Evolutionary conservation across 2,888 invertebrate species (phyloP).

Genomic region (Meta bourneti): DNA sequence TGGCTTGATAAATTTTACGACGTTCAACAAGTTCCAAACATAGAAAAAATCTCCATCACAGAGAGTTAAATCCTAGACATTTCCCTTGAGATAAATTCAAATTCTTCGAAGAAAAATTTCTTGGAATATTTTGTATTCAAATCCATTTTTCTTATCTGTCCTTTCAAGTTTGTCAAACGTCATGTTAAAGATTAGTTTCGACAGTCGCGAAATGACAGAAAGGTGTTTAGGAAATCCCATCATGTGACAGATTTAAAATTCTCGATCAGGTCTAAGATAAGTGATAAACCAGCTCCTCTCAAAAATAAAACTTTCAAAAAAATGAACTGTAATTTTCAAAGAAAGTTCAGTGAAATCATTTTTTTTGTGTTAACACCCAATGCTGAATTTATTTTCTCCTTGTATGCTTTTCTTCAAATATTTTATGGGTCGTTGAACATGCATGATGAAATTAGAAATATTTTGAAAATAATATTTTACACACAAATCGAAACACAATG

Average conservation of each 20-base stretch:
- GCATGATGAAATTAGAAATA: no score
- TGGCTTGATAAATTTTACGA: no score
- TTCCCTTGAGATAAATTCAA: not conserved
- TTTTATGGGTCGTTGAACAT: no score
- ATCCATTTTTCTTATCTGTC: not conserved
- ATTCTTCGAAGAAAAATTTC: not conserved
- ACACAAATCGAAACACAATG: no score
- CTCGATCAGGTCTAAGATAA: no score
- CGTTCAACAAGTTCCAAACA: not conserved
- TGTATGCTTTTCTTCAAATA: no score
- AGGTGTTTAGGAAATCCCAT: not conserved
- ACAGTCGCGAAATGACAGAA: not conserved
- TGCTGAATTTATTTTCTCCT: no score
- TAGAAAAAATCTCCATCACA: not conserved
- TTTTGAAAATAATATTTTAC: no score
- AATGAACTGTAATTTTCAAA: not conserved
- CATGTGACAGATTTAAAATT: not conserved
- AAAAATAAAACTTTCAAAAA: not conserved
- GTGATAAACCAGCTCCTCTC: no score
- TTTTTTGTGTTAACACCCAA: not conserved
- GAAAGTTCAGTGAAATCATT: not conserved
- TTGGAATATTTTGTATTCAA: not conserved
- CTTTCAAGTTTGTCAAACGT: conserved; percentile 2
- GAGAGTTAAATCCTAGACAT: not conserved
- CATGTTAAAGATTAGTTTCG: conserved; percentile 1